phyloP scores from a whole-genome alignment of 2,797 vertebrate genomes.

The Acanthis flammea region DNA sequence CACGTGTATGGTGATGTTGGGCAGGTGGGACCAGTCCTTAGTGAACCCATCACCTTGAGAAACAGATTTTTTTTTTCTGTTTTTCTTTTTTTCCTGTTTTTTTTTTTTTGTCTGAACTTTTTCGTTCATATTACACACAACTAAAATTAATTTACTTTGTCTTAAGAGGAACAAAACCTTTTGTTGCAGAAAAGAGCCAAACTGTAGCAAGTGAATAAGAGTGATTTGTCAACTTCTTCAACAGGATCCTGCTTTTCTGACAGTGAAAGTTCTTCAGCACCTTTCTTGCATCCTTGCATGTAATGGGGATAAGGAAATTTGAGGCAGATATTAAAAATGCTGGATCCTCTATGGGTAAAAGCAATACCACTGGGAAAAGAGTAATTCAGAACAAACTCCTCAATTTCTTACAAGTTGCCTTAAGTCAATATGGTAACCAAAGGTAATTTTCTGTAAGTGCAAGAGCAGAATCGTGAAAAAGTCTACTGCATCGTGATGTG shows the following conservation, averaged over 20 bases:
- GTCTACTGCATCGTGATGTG: not conserved
- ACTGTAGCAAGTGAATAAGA: not conserved
- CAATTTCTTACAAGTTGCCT: not conserved
- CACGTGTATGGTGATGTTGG: not conserved
- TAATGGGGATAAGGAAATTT: not conserved
- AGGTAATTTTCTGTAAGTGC: not conserved
- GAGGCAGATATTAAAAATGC: not conserved
- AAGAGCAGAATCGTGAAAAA: not conserved
- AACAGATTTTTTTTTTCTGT: not conserved
- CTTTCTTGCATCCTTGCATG: not conserved
- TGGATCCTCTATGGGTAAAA: not conserved
- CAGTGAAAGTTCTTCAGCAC: not conserved
- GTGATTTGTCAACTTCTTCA: not conserved
- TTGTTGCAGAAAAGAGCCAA: not conserved
- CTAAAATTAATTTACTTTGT: not conserved
- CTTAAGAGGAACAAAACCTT: not conserved
- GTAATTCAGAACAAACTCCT: not conserved
- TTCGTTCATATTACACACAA: not conserved
- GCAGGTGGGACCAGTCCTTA: not conserved
- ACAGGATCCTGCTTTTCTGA: not conserved
- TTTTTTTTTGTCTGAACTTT: not conserved
- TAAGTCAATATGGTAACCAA: not conserved
- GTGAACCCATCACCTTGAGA: not conserved
- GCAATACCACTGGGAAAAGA: not conserved
- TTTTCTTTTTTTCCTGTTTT: not conserved